Evolutionary conservation across 2,797 vertebrate genomes (phyloP).

Genomic region (Poecilia wingei): DNA sequence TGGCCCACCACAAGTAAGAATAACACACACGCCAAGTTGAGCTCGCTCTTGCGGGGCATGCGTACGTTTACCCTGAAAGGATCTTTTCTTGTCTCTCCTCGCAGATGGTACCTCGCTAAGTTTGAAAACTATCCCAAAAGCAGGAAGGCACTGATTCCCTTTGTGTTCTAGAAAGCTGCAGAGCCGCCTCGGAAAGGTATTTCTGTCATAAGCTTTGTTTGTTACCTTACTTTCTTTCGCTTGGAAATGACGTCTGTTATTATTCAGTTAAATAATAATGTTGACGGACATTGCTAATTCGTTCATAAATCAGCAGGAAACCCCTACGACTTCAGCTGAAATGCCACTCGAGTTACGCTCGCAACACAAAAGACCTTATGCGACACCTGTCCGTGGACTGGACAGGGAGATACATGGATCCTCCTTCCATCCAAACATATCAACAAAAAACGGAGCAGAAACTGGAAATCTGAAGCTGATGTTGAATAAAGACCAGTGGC

Average conservation of each 20-base stretch:
- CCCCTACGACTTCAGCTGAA: background rate
- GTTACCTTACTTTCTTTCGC: background rate
- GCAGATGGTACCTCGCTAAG: constrained; percentile 92
- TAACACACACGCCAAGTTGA: background rate
- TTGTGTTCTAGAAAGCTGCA: constrained; percentile 81
- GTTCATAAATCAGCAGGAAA: constrained; percentile 12
- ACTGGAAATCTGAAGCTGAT: constrained; percentile 48
- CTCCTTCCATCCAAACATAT: constrained; percentile 32
- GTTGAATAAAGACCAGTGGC: constrained; percentile 3
- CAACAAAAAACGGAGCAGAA: constrained; percentile 40
- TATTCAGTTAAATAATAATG: background rate
- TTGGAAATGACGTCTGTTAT: background rate
- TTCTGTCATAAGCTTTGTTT: background rate
- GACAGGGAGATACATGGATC: constrained; percentile 25
- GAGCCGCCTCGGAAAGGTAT: background rate
- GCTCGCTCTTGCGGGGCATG: constrained; percentile 11
- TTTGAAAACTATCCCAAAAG: constrained; percentile 93
- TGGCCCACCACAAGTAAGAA: constrained; percentile 90
- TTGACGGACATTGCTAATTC: background rate
- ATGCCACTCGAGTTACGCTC: background rate
- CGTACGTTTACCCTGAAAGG: constrained; percentile 4
- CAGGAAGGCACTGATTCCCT: constrained; percentile 91
- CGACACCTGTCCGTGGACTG: constrained; percentile 25
- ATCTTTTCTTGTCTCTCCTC: constrained; percentile 58
- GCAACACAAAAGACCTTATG: constrained; percentile 20